These are phyloP conservation scores for Brachionus calyciflorus DNA, from an alignment of 1,140 invertebrate species.

Conservation along the genomic window DNA sequence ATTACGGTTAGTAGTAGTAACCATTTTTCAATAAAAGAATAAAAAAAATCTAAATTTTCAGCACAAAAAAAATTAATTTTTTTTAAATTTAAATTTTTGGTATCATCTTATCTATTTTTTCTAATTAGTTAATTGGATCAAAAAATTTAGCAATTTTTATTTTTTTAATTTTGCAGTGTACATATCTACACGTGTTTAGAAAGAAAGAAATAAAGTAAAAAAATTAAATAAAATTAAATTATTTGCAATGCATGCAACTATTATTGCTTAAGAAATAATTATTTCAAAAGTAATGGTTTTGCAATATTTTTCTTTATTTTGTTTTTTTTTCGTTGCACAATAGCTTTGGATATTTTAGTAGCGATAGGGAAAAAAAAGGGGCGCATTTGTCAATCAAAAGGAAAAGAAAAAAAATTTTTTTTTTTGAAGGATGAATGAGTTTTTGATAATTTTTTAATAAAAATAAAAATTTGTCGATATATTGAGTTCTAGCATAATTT, in stretches of 20 bases:
- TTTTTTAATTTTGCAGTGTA: background rate
- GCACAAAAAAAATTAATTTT: background rate
- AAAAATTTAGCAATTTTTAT: constrained; percentile 4
- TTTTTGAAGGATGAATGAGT: too few species aligned
- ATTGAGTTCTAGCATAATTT: too few species aligned
- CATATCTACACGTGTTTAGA: constrained; percentile 34
- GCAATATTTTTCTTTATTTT: too few species aligned
- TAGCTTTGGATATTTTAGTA: too few species aligned
- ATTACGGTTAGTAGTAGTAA: constrained; percentile 7
- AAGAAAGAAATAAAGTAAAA: background rate
- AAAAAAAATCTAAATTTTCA: background rate
- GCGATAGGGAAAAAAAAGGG: too few species aligned
- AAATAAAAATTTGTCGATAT: too few species aligned
- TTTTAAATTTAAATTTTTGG: too few species aligned
- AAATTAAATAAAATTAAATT: too few species aligned
- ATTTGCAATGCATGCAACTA: background rate
- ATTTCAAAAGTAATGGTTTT: background rate
- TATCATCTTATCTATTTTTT: background rate
- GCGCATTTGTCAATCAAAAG: too few species aligned
- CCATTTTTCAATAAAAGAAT: constrained; percentile 29
- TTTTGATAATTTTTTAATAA: too few species aligned
- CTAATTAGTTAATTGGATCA: background rate
- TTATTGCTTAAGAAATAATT: background rate
- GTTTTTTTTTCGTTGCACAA: too few species aligned
- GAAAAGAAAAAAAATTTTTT: too few species aligned